phyloP scores from a whole-genome alignment of 1,140 invertebrate genomes.

The Zaprionus lachaisei region DNA sequence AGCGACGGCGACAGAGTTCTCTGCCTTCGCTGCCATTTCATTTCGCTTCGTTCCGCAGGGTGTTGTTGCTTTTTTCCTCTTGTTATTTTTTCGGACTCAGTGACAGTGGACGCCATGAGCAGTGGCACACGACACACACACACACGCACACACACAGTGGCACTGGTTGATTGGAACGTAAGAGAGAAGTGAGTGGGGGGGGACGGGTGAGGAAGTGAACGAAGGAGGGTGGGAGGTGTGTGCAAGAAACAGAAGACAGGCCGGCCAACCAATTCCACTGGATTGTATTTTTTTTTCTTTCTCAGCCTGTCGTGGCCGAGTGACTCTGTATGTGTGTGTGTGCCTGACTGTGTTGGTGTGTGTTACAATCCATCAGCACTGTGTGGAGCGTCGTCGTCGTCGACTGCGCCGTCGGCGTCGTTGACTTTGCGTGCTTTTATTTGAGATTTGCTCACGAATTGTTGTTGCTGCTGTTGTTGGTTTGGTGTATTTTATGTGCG shows the following conservation, averaged over 20 bases:
- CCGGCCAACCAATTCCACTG: slow-evolving; percentile 51
- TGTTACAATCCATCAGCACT: slow-evolving; percentile 71
- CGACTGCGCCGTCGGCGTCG: slow-evolving; percentile 19
- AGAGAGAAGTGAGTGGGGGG: not conserved
- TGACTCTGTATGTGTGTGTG: not conserved
- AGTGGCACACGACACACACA: slow-evolving; percentile 73
- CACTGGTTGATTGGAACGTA: slow-evolving; percentile 30
- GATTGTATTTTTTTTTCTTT: slow-evolving; percentile 43
- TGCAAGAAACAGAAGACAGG: slow-evolving; percentile 46
- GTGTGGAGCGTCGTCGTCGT: slow-evolving; percentile 44
- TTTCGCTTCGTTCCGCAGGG: slow-evolving; percentile 70
- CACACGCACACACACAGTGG: slow-evolving; percentile 13
- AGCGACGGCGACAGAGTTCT: slow-evolving; percentile 32
- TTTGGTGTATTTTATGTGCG: slow-evolving; percentile 24
- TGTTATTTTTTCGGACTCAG: slow-evolving; percentile 58
- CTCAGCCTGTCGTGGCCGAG: slow-evolving; percentile 18
- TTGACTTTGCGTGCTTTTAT: slow-evolving; percentile 78
- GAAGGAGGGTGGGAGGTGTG: not conserved
- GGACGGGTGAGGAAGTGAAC: not conserved
- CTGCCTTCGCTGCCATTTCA: slow-evolving; percentile 61
- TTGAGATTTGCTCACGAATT: slow-evolving; percentile 78
- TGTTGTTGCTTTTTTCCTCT: slow-evolving; percentile 48
- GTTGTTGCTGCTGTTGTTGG: slow-evolving; percentile 42
- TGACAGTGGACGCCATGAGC: slow-evolving; percentile 69
- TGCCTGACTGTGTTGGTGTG: slow-evolving; percentile 15